phyloP scores from a whole-genome alignment of 1,140 invertebrate genomes.

The Batillaria attramentaria region DNA sequence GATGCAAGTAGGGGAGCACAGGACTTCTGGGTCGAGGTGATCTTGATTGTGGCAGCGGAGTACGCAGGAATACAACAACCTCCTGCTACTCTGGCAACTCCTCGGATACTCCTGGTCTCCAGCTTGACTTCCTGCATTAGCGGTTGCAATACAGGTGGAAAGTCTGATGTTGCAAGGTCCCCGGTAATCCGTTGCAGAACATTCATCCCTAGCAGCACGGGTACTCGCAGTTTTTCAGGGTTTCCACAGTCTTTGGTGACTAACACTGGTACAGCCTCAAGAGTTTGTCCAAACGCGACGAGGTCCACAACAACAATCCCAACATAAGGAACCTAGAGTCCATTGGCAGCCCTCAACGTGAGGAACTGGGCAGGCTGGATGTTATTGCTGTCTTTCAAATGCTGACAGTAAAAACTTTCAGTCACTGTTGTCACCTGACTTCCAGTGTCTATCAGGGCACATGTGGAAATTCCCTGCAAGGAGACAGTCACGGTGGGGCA shows the following conservation, averaged over 20 bases:
- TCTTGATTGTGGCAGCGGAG: not conserved
- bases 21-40: not conserved
- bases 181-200: not conserved
- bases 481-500: too few species aligned
- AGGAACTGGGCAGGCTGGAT: not conserved
- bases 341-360: not conserved
- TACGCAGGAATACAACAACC: not conserved
- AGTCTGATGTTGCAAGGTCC: too few species aligned
- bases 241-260: not conserved
- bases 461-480: too few species aligned
- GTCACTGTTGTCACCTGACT: not conserved
- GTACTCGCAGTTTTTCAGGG: not conserved
- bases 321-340: not conserved
- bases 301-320: not conserved
- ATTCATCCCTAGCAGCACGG: not conserved
- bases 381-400: not conserved
- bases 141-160: too few species aligned
- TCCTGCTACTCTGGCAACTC: not conserved
- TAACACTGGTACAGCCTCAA: not conserved
- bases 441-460: not conserved
- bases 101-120: not conserved
- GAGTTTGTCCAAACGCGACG: not conserved
- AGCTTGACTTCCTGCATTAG: too few species aligned
- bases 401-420: not conserved
- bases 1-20: not conserved